Conservation (phyloP, 2,888 invertebrate species). For the Fragum sueziense region DNA sequence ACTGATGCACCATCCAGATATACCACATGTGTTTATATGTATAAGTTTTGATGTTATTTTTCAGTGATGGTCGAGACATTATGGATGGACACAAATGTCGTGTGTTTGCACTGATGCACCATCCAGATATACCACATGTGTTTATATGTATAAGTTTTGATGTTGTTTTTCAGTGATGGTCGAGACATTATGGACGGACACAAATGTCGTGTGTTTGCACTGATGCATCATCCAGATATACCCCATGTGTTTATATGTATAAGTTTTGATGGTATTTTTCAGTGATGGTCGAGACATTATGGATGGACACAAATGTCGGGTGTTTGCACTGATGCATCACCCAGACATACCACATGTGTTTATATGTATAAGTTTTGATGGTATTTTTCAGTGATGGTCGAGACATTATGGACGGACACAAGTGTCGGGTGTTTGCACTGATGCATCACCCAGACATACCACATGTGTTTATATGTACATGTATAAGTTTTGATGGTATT, state of each 20-base stretch:
- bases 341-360: slow-evolving; percentile 78
- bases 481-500: too few species aligned
- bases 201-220: slow-evolving; percentile 79
- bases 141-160: slow-evolving; percentile 82
- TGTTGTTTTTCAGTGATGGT: slow-evolving; percentile 81
- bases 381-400: slow-evolving; percentile 81
- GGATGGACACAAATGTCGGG: slow-evolving; percentile 81
- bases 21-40: slow-evolving; percentile 78
- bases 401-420: slow-evolving; percentile 81
- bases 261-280: slow-evolving; percentile 82
- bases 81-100: slow-evolving; percentile 82
- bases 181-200: slow-evolving; percentile 81
- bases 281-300: slow-evolving; percentile 79
- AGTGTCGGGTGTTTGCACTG: slow-evolving; percentile 80
- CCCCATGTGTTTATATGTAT: slow-evolving; percentile 80
- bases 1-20: slow-evolving; percentile 78
- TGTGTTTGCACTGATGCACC: slow-evolving; percentile 80
- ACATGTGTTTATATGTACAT: slow-evolving; percentile 79
- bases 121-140: slow-evolving; percentile 76
- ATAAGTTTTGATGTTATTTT: slow-evolving; percentile 82
- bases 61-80: slow-evolving; percentile 77
- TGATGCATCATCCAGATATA: slow-evolving; percentile 79
- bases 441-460: slow-evolving; percentile 79
- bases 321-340: slow-evolving; percentile 81
- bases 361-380: slow-evolving; percentile 82